Percentiles rank a stretch among this genome's conserved stretches.
Conservation (phyloP, 2,888 invertebrate species). For the Apodemia duryi region DNA sequence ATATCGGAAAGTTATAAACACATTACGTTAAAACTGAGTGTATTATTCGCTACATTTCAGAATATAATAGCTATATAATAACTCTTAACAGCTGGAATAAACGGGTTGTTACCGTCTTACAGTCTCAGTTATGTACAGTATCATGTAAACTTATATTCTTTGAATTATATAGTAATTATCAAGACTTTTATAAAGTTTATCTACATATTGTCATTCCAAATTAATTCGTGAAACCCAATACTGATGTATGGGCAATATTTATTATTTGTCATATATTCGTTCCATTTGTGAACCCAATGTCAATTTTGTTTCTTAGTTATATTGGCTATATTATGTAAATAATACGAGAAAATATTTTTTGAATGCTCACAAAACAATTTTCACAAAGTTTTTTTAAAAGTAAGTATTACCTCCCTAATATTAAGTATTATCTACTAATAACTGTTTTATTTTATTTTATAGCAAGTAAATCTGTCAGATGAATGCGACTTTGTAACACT, state of each 20-base stretch:
- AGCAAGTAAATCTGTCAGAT: constrained; percentile 26
- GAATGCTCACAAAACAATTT: constrained; percentile 65
- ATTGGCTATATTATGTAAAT: constrained; percentile 29
- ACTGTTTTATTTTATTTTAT: constrained; percentile 51
- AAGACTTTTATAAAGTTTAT: constrained; percentile 9
- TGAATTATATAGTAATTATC: background rate
- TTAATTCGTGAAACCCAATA: constrained; percentile 30
- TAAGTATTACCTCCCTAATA: constrained; percentile 76
- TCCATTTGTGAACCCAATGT: background rate
- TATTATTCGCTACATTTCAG: background rate
- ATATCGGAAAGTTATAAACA: background rate
- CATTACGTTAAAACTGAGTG: background rate
- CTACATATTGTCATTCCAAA: constrained; percentile 30
- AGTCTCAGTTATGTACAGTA: background rate
- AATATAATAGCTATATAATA: background rate
- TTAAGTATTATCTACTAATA: constrained; percentile 73
- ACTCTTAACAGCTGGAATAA: too few relatives aligned
- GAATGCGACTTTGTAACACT: constrained; percentile 21
- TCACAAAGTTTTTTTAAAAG: constrained; percentile 60
- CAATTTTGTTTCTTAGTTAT: constrained; percentile 9
- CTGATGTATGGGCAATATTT: constrained; percentile 23
- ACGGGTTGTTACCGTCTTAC: background rate
- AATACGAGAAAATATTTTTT: constrained; percentile 28
- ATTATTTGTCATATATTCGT: constrained; percentile 2
- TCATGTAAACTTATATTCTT: constrained; percentile 7